phyloP scores from a whole-genome alignment of 2,113 vertebrate genomes.

The Bos taurus region DNA sequence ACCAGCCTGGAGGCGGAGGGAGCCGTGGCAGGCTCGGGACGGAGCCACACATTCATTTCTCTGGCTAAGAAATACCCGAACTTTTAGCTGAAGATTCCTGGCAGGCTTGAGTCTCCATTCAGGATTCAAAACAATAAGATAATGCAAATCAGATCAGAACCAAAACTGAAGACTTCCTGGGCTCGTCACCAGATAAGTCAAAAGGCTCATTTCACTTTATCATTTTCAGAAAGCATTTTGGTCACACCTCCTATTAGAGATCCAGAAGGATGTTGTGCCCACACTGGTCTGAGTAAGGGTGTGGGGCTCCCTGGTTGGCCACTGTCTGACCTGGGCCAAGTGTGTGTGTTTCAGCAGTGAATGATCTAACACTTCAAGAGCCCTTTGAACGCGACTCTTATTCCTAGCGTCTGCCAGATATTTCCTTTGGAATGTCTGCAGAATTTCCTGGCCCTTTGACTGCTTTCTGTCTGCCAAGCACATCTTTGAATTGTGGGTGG shows the following conservation, averaged over 20 bases:
- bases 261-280: background rate
- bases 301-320: background rate
- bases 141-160: background rate
- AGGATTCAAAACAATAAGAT: background rate
- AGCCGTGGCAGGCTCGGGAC: fast-evolving
- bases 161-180: background rate
- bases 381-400: constrained; percentile 32
- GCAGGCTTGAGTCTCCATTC: background rate
- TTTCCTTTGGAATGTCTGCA: constrained; percentile 52
- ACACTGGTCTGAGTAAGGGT: background rate
- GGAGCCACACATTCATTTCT: background rate
- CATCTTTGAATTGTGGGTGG: constrained; percentile 23
- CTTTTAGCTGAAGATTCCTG: background rate
- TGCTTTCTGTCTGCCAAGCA: constrained; percentile 6
- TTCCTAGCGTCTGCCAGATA: background rate
- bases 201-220: background rate
- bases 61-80: background rate
- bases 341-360: background rate
- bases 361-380: background rate
- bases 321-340: background rate
- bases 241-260: background rate
- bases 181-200: background rate
- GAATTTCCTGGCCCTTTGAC: constrained; percentile 34
- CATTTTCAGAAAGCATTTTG: background rate
- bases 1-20: background rate